These are phyloP conservation scores for Glyptemys insculpta DNA, from an alignment of 2,797 vertebrate genomes.

Conservation along the genomic window DNA sequence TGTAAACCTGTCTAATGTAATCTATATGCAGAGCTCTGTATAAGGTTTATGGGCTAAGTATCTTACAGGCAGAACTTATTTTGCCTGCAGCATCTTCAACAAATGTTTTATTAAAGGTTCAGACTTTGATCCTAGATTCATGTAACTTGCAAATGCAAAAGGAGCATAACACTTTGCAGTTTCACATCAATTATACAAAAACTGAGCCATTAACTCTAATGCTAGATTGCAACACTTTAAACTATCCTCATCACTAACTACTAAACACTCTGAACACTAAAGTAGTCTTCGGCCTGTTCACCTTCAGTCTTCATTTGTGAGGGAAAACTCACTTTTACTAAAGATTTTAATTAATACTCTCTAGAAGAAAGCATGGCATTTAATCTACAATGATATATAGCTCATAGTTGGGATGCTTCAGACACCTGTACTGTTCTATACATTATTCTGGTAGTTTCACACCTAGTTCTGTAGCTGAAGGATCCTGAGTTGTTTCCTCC, in stretches of 20 bases:
- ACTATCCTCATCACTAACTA: background rate
- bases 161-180: accelerated
- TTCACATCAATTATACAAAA: background rate
- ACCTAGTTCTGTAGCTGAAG: background rate
- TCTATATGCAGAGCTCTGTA: accelerated
- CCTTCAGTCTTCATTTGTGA: background rate
- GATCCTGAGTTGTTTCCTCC: background rate
- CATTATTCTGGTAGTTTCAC: background rate
- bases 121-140: background rate
- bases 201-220: background rate
- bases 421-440: background rate
- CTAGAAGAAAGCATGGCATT: background rate
- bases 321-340: background rate
- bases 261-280: background rate
- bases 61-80: background rate
- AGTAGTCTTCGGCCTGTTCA: background rate
- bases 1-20: background rate
- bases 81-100: background rate
- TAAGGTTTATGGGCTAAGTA: accelerated
- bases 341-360: background rate
- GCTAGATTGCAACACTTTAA: background rate
- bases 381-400: background rate
- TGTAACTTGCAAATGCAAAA: background rate
- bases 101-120: background rate
- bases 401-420: background rate